Percentiles rank a stretch among this genome's conserved stretches.
These are phyloP conservation scores for Nudaria mundana DNA, from an alignment of 2,888 invertebrate genomes.

Conservation along the genomic window DNA sequence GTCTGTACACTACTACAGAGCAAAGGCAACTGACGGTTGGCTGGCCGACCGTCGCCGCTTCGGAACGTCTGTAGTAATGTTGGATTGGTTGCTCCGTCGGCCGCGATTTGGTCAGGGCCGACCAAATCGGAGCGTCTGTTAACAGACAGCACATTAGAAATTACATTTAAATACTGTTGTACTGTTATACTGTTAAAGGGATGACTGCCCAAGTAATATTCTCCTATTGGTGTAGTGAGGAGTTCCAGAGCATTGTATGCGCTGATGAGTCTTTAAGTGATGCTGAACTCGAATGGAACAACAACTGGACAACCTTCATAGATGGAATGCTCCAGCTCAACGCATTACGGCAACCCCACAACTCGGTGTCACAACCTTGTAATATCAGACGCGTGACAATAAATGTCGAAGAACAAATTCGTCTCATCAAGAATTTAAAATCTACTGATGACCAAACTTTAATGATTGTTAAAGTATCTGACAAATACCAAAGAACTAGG, in stretches of 20 bases:
- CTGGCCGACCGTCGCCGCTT: too few relatives aligned
- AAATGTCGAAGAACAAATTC: constrained; percentile 23
- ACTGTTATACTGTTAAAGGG: too few relatives aligned
- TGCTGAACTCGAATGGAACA: constrained; percentile 80
- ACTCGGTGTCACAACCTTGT: constrained; percentile 83
- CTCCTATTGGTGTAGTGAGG: constrained; percentile 38
- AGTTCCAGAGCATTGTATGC: constrained; percentile 38
- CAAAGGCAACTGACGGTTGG: too few relatives aligned
- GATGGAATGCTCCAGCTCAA: constrained; percentile 89
- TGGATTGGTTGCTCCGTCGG: too few relatives aligned
- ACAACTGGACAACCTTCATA: constrained; percentile 90
- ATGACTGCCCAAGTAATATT: too few relatives aligned
- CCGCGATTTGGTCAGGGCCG: too few relatives aligned
- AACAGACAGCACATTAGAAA: too few relatives aligned
- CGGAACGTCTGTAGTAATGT: too few relatives aligned
- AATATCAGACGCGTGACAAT: constrained; percentile 32
- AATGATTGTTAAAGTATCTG: constrained; percentile 20
- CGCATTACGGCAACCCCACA: constrained; percentile 80
- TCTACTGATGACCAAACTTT: constrained; percentile 6
- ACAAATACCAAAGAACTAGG: constrained; percentile 24
- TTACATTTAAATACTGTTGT: too few relatives aligned
- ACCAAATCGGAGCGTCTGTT: too few relatives aligned
- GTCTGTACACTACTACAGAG: too few relatives aligned
- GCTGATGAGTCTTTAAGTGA: constrained; percentile 31
- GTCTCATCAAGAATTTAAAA: not conserved